These are phyloP conservation scores for Sepiola atlantica DNA, from an alignment of 2,888 invertebrate species.

Conservation along the genomic window DNA sequence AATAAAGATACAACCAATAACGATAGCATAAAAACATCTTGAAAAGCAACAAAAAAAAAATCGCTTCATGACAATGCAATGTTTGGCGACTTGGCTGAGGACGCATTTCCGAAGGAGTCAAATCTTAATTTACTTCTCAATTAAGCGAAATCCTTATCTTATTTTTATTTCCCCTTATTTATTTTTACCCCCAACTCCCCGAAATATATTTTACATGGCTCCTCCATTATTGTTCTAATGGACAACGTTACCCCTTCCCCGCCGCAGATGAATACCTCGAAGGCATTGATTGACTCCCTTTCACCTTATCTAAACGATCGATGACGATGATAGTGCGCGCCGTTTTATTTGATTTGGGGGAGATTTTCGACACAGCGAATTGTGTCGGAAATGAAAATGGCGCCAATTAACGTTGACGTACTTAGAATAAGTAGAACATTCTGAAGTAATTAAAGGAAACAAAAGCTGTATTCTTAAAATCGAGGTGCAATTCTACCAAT, in stretches of 20 bases:
- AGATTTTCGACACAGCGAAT: neutral
- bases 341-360: neutral
- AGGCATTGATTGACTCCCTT: neutral
- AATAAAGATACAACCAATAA: neutral
- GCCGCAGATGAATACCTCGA: neutral
- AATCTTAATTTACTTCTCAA: conserved; percentile 19
- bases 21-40: neutral
- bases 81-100: neutral
- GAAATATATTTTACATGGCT: neutral
- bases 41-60: neutral
- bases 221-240: neutral
- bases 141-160: neutral
- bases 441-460: neutral
- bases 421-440: neutral
- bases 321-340: neutral
- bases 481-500: no score
- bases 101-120: neutral
- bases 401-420: neutral
- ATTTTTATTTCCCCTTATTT: neutral
- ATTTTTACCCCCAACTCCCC: neutral
- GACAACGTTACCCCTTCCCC: neutral
- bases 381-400: neutral
- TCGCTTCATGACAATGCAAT: neutral
- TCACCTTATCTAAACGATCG: conserved; percentile 1
- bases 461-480: neutral